Percentiles rank a stretch among this genome's conserved stretches.
Evolutionary conservation across 2,888 invertebrate genomes (phyloP).

Genomic region (Yponomeuta malinellus): DNA sequence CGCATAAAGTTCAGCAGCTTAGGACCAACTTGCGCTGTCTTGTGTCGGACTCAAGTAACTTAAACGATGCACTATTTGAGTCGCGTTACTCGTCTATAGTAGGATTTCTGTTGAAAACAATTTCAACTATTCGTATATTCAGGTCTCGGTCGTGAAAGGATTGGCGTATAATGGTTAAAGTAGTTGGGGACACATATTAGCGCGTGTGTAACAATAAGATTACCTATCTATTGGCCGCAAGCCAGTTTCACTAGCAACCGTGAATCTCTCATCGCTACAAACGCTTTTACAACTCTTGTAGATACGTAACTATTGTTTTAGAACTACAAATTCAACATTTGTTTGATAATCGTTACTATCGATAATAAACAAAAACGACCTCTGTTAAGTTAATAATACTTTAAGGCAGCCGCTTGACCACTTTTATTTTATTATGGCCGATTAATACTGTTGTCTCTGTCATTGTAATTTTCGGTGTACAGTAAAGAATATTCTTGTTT

Average conservation of each 20-base stretch:
- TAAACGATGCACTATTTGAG: conserved; percentile 2
- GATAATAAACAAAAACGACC: not conserved
- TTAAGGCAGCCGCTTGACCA: not conserved
- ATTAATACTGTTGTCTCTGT: not conserved
- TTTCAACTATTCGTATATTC: not conserved
- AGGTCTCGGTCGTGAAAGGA: conserved; percentile 38
- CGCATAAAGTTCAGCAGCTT: conserved; percentile 51
- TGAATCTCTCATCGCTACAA: not conserved
- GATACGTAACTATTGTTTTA: not conserved
- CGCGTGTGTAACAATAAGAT: conserved; percentile 65
- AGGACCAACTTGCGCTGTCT: conserved; percentile 17
- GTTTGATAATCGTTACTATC: not conserved
- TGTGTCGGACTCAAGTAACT: not conserved
- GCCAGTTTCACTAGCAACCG: conserved; percentile 58
- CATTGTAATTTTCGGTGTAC: no score
- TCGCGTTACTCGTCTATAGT: not conserved
- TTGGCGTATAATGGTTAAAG: conserved; percentile 49
- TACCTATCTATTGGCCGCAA: conserved; percentile 50
- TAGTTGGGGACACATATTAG: conserved; percentile 45
- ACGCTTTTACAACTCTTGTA: not conserved
- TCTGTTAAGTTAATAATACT: not conserved
- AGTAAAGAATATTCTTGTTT: no score
- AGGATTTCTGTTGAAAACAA: not conserved
- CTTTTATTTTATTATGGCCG: not conserved
- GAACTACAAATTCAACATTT: not conserved